Evolutionary conservation across 2,113 vertebrate species (phyloP).

Genomic region (Lophura nycthemera): DNA sequence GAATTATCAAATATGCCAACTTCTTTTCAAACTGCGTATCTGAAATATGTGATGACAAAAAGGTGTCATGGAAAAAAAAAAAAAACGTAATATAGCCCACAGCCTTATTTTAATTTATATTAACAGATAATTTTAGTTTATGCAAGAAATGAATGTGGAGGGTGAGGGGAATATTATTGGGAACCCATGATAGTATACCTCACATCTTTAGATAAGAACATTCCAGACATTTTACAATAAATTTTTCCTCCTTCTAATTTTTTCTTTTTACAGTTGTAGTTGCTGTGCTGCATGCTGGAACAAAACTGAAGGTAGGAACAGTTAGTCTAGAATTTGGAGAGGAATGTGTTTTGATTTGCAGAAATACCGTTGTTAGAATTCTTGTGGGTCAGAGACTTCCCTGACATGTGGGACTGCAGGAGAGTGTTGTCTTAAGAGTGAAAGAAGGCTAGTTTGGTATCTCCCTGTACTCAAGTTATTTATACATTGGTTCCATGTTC

Average conservation of each 20-base stretch:
- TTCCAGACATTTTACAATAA: background rate
- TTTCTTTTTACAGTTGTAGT: background rate
- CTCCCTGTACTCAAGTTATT: background rate
- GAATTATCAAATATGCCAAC: background rate
- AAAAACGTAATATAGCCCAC: background rate
- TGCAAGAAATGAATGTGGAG: background rate
- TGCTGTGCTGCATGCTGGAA: background rate
- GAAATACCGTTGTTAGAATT: background rate
- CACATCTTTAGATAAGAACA: background rate
- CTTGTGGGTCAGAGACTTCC: background rate
- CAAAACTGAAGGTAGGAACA: background rate
- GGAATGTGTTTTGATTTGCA: background rate
- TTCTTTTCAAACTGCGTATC: background rate
- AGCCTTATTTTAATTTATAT: background rate
- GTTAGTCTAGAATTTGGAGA: background rate
- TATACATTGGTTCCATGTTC: background rate
- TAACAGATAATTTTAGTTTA: background rate
- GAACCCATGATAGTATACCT: background rate
- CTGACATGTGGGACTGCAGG: background rate
- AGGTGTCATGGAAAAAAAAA: background rate
- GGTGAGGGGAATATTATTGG: background rate
- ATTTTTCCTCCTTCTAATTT: background rate
- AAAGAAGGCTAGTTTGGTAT: background rate
- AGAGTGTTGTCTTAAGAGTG: background rate
- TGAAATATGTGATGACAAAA: background rate